Base-by-base conservation (phyloP, 2,888 invertebrate genomes). In the Osmoderma eremita region DNA sequence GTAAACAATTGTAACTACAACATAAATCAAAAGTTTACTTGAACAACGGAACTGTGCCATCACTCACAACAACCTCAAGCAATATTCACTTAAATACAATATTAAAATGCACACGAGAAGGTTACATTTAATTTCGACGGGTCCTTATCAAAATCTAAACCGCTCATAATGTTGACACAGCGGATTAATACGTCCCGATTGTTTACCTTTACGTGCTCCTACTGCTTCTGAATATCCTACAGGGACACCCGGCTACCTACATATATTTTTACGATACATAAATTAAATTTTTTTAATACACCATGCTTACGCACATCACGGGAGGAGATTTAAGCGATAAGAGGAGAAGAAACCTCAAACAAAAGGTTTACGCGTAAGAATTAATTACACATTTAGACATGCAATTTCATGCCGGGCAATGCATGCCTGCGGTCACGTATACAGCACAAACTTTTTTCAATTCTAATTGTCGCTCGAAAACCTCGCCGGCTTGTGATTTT, bases 351-450 rank as follows among this genome's bases (percentile, higher is more conserved):
- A 10, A n/a, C 10, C 18, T 17, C 18, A 63, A 63, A 51, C 53
- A 53, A 63, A 50, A 63, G 53, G 24, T 65, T 22, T 24, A 38
- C 13, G 20, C 50, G 65, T 50, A 48, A 38, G 20, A 61, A 49
- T 39, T 49, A 58, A 58, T 50, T 41, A 49, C 58, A 50, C 48
- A 41, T 58, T 61, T 65, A 61, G 45, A 45, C 58, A 30, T 64
- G 58, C 61, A 67, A 56, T 69, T 69, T 61, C 58, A 61, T 38
- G 30, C 45, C 30, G 30, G 58, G 45, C 58, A 68, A 49, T 68
- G 75, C 76, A 76, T 76, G 76, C 68, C 69, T 17, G 50, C 68
- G 68, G 77, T 77, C 77, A 77, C 77, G 77, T 77, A 77, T 74
- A 71, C 75, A 71, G 67, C 56, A 58, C 42, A 65, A 41, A 64